phyloP scores from a whole-genome alignment of 2,113 vertebrate genomes.

The Leptosomus discolor region DNA sequence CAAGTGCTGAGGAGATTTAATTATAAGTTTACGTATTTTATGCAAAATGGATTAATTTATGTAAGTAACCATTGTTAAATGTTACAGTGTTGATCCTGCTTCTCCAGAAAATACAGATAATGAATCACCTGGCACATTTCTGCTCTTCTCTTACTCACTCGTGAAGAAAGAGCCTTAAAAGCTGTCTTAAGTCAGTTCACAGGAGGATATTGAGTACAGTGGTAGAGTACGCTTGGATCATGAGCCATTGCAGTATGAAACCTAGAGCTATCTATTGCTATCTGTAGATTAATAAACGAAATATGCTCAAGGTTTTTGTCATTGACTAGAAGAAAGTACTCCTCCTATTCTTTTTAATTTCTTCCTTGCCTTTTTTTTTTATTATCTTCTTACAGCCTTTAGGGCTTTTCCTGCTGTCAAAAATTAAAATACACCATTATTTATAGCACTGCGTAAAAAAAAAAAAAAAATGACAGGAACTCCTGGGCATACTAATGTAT shows the following conservation, averaged over 20 bases:
- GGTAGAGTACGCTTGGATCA: neutral
- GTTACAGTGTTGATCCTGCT: neutral
- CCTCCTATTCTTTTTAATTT: neutral
- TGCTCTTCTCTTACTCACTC: neutral
- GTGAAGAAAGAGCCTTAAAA: neutral
- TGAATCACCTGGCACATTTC: neutral
- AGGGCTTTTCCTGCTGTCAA: neutral
- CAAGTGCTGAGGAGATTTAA: neutral
- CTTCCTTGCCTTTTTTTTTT: neutral
- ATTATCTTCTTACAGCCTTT: neutral
- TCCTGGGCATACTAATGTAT: neutral
- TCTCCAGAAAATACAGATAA: neutral
- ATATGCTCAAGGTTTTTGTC: neutral
- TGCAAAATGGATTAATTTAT: neutral
- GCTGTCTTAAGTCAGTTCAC: neutral
- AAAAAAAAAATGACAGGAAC: neutral
- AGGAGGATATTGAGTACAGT: neutral
- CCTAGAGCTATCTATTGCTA: neutral
- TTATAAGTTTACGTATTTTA: neutral
- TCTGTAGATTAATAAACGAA: neutral
- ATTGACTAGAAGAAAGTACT: neutral
- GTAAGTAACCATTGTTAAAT: neutral
- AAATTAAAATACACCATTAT: slow-evolving; percentile 18
- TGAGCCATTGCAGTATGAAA: neutral
- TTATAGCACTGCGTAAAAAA: neutral